phyloP scores from a whole-genome alignment of 2,113 vertebrate species.

The Eulacestoma nigropectus region DNA sequence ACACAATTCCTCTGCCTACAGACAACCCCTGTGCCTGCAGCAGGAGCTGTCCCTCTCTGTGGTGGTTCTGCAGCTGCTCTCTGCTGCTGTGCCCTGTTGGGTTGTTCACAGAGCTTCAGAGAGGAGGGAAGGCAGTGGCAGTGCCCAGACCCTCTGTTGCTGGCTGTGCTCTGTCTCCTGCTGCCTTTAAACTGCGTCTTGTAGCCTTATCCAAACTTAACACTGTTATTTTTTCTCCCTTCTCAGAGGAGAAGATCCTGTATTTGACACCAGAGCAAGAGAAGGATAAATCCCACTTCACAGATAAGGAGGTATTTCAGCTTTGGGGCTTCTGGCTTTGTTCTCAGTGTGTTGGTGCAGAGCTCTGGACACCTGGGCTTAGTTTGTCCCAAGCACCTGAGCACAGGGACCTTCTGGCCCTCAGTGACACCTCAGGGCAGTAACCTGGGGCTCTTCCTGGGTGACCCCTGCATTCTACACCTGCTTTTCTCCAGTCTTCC shows the following conservation, averaged over 20 bases:
- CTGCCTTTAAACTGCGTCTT: neutral
- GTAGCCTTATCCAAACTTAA: neutral
- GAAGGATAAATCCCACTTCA: constrained; percentile 99
- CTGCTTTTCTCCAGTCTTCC: neutral
- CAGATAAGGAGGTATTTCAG: constrained; percentile 93
- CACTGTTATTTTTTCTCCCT: neutral
- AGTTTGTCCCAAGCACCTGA: neutral
- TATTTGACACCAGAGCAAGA: constrained; percentile 98
- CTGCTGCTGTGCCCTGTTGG: neutral
- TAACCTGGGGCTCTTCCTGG: neutral
- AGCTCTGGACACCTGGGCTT: neutral
- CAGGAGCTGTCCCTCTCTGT: neutral
- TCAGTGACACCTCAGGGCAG: neutral
- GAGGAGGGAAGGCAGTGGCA: neutral
- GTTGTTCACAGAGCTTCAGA: neutral
- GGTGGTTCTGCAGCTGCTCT: neutral
- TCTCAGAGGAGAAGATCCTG: constrained; percentile 92
- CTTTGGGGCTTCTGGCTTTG: neutral
- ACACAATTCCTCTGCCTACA: neutral
- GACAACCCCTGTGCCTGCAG: neutral
- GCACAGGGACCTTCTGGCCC: neutral
- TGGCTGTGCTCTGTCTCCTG: neutral
- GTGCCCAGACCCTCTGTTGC: neutral
- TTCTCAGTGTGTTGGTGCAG: neutral
- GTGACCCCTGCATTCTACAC: neutral